Conservation (phyloP, 2,113 vertebrate species). For the Halcyon senegalensis region DNA sequence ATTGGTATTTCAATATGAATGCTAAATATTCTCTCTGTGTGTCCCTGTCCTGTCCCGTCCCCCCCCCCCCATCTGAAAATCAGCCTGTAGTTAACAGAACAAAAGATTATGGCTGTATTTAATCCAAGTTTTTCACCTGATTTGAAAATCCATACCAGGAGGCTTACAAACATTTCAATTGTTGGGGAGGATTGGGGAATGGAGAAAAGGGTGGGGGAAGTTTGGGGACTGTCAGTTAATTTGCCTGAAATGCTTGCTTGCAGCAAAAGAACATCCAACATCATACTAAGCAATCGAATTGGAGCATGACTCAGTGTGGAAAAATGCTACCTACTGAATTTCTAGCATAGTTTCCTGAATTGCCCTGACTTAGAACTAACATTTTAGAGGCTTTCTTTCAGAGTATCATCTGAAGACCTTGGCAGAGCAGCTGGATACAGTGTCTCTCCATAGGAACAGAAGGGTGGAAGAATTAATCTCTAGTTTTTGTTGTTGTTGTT, state of each 20-base stretch:
- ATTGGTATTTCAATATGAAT: background rate
- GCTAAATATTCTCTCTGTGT: background rate
- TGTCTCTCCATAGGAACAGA: background rate
- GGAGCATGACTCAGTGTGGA: background rate
- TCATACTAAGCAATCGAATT: rapidly evolving
- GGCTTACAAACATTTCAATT: background rate
- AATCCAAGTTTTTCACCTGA: background rate
- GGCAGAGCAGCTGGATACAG: background rate
- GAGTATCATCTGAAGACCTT: background rate
- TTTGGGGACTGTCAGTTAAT: background rate
- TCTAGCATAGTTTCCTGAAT: background rate
- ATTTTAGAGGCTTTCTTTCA: background rate
- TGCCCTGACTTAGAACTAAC: background rate
- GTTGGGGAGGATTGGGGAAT: background rate
- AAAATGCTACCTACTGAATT: constrained; percentile 1
- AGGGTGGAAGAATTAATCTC: background rate
- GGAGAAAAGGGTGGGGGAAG: too few species aligned
- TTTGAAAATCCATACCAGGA: background rate
- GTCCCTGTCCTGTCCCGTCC: background rate
- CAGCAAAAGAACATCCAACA: background rate
- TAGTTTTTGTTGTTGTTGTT: background rate
- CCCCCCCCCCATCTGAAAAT: background rate
- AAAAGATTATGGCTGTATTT: background rate
- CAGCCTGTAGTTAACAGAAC: background rate
- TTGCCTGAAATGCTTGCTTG: background rate